Evolutionary conservation across 2,888 invertebrate genomes (phyloP).

Genomic region (Arctia plantaginis): DNA sequence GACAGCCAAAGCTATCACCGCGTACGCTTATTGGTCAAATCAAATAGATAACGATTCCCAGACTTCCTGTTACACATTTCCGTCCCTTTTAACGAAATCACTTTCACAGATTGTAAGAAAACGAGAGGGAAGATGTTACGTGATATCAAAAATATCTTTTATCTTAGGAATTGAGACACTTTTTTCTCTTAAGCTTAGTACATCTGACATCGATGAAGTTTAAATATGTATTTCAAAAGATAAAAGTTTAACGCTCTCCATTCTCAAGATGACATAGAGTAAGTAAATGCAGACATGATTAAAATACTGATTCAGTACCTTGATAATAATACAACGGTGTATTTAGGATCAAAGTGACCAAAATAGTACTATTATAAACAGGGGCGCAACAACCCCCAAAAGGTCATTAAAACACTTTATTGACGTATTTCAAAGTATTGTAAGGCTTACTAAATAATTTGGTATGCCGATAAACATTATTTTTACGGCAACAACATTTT

Average conservation of each 20-base stretch:
- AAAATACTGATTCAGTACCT: not conserved
- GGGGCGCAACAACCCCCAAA: no score
- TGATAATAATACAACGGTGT: no score
- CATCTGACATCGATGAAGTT: constrained; percentile 27
- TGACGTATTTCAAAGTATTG: no score
- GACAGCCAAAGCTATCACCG: no score
- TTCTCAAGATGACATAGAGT: constrained; percentile 9
- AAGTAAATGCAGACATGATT: not conserved
- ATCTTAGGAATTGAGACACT: not conserved
- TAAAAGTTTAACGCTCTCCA: constrained; percentile 25
- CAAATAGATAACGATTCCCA: no score
- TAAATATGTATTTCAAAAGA: constrained; percentile 33
- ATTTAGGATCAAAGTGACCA: no score
- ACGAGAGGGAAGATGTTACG: not conserved
- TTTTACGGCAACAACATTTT: no score
- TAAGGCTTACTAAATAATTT: no score
- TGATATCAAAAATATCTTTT: not conserved
- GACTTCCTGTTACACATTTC: not conserved
- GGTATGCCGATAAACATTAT: no score
- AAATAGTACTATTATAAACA: no score
- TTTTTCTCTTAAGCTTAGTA: not conserved
- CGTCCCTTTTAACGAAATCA: not conserved
- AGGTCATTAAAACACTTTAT: no score
- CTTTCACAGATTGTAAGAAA: not conserved
- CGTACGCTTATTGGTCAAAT: not conserved